Conservation (phyloP, 2,113 vertebrate species). For the Oncorhynchus mykiss region DNA sequence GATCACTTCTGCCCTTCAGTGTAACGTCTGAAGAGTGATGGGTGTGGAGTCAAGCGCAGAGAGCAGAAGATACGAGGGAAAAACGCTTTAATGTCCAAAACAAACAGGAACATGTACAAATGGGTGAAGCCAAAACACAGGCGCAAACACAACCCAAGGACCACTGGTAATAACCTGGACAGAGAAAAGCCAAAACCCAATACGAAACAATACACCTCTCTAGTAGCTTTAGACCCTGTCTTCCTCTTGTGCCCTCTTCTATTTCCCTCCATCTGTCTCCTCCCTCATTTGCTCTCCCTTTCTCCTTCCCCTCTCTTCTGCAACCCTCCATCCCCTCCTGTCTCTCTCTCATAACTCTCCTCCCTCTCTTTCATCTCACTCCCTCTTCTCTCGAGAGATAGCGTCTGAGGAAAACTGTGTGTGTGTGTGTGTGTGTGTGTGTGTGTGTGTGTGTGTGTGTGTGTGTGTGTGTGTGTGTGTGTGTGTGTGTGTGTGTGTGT, state of each 20-base stretch:
- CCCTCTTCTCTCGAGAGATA: not conserved
- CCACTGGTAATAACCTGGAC: no score
- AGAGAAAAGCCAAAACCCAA: no score
- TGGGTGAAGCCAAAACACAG: no score
- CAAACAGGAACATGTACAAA: no score
- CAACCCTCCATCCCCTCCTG: not conserved
- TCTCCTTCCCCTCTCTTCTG: not conserved
- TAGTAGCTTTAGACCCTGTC: not conserved
- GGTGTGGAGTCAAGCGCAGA: no score
- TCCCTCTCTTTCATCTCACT: not conserved
- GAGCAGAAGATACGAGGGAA: no score
- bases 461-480: not conserved
- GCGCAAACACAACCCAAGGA: no score
- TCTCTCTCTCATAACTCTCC: not conserved
- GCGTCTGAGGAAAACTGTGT: slow-evolving; percentile 4
- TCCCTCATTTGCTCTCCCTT: not conserved
- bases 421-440: not conserved
- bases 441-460: slow-evolving; percentile 12
- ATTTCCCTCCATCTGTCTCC: no score
- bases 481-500: slow-evolving; percentile 10
- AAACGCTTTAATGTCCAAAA: no score
- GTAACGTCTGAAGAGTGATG: no score
- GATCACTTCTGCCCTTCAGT: no score
- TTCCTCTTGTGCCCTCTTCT: not conserved
- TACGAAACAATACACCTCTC: no score